Base-by-base conservation (phyloP, 2,888 invertebrate genomes). In the Smittia sp. region DNA sequence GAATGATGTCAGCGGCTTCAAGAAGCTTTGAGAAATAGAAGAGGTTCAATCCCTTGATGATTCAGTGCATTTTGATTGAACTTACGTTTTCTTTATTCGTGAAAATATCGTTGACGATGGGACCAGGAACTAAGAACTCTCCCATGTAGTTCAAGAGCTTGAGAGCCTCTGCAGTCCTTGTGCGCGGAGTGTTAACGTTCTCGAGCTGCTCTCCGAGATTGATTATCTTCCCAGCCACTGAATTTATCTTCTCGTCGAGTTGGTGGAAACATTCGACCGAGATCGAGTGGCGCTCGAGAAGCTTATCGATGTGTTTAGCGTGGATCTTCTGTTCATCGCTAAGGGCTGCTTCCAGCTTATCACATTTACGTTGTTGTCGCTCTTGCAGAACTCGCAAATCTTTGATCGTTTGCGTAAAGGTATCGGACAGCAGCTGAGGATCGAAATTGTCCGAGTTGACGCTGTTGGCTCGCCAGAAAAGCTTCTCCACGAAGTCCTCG, bases 121-220 rank as follows among this genome's bases (percentile, higher is more conserved):
- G 92, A 0, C 94, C 94, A 32, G 93, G 88, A 73, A 90, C 90
- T 1, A 98, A 84, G 81, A 98, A 98, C 79, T 96, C 96, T 1
- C 93, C 90, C 81, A 98, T 93, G 81, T 94, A 91, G 74, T 91
- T 91, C 85, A 99, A 90, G 24, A 99, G 82, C 79, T 93, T 92
- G 78, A 96, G 91, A 0, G 98, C 98, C 79, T 99, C 98, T 0
- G 94, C 94, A 0, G 97, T 96, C 74, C 98, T 85, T 15, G 96
- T 92, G 74, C 99, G 84, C 0, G 98, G 98, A 0, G 93, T 95
- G 80, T 98, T 93, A 0, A 98, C 96, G 76, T 94, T 96, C 78
- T 99, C 98, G 62, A 99, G 84, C 80, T 99, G 98, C 83, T 98
- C 98, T 0, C 98, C 99, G n/a, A 99, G 87, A 83, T 98, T 98